Base-by-base conservation (phyloP, 2,888 invertebrate species). In the Antitype chi region DNA sequence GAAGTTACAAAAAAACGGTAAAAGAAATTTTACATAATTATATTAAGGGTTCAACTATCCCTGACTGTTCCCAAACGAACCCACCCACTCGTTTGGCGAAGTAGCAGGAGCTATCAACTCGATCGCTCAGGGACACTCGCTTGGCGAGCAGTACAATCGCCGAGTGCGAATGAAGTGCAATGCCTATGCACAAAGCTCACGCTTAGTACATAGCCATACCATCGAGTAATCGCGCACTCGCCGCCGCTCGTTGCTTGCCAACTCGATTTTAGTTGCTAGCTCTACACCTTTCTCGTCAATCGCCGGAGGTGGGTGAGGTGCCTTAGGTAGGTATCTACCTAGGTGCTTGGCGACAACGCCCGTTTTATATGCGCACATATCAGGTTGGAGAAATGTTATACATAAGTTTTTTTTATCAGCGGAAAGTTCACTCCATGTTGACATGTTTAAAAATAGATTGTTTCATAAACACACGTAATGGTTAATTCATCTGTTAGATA, bases 341-440 rank as follows among this genome's bases (percentile, higher is more conserved):
- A 64, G 55, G 32, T 38, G 28, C 32, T 52, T 74, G 80, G 88
- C 38, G 90, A 89, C 91, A 90, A 89, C 85, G 90, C 74, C 89
- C 90, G 86, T 80, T 87, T 89, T 87, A 89, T 87, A 85, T 78
- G 79, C 52, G 69, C 64, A 59, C 47, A 8, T 82, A 81, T 84
- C 81, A 73, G 60, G 43, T 71, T 62, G 75, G 81, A 86, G 82
- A 82, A 69, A 74, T 75, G 68, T 71, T 66, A 47, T 64, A 11
- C 43, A 11, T 38, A 73, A 53, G n/a, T 49, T 17, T 25, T 38
- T 57, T 73, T 70, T 53, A 77, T 73, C 55, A 49, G 8, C 17
- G 4, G 38, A 53, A 38, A n/a, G 47, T 85, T 76, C 23, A 15
- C 11, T 70, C 20, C 11, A 15, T 59, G 23, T 25, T 23, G 25